These are phyloP conservation scores for Daphoenositta chrysoptera DNA, from an alignment of 2,113 vertebrate species.

Conservation along the genomic window DNA sequence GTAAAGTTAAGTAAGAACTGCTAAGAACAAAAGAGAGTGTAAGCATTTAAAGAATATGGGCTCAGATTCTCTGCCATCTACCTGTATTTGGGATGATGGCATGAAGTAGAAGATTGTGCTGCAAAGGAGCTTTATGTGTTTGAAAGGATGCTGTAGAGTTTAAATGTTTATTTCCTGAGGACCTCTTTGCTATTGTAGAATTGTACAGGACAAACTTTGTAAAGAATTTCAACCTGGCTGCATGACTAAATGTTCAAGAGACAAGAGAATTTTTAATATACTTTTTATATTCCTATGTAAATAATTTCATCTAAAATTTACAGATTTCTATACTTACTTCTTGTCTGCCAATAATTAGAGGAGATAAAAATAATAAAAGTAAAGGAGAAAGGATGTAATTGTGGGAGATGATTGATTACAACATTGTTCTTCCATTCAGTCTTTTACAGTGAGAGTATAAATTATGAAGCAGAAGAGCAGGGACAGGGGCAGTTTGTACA, in stretches of 20 bases:
- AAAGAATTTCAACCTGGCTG: conserved; percentile 28
- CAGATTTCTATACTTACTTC: conserved; percentile 38
- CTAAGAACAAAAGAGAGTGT: conserved; percentile 20
- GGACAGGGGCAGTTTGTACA: neutral
- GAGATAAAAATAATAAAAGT: conserved; percentile 24
- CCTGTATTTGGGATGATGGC: conserved; percentile 43
- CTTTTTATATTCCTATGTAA: conserved; percentile 51
- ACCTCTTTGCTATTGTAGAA: neutral
- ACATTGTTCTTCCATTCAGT: neutral
- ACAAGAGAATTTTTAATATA: conserved; percentile 32
- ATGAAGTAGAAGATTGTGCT: neutral
- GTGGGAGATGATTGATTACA: conserved; percentile 12
- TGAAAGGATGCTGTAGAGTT: conserved; percentile 9
- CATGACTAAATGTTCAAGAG: conserved; percentile 30
- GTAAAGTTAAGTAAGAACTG: neutral
- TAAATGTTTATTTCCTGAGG: conserved; percentile 35
- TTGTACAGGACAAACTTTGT: neutral
- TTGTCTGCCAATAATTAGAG: conserved; percentile 40
- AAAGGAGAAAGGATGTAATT: neutral
- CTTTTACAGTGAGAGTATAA: conserved; percentile 12
- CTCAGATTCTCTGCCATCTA: conserved; percentile 39
- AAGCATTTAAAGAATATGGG: conserved; percentile 49
- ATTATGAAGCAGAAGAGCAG: conserved; percentile 25
- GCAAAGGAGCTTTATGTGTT: conserved; percentile 11
- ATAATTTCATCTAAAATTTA: conserved; percentile 57